These are phyloP conservation scores for Chironomus tentans DNA, from an alignment of 2,888 invertebrate genomes.

Conservation along the genomic window DNA sequence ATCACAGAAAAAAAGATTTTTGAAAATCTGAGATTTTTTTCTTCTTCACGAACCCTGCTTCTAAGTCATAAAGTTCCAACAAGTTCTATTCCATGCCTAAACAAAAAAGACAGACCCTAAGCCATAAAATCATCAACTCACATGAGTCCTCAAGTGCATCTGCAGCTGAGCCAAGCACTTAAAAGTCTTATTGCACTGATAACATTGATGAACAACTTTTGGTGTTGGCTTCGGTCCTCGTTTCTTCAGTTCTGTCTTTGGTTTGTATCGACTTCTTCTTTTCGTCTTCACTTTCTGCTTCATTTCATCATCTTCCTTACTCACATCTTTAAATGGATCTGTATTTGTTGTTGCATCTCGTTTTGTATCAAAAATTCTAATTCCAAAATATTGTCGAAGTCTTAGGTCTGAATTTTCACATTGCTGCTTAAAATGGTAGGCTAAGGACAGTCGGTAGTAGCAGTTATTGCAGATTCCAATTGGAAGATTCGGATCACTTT, in stretches of 20 bases:
- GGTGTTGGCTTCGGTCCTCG: conserved; percentile 53
- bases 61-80: too few relatives aligned
- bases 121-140: background rate
- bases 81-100: too few relatives aligned
- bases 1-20: too few relatives aligned
- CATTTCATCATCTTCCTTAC: conserved; percentile 13
- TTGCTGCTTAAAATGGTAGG: conserved; percentile 55
- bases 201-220: conserved; percentile 49
- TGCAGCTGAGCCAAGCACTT: conserved; percentile 53
- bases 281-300: conserved; percentile 31
- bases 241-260: conserved; percentile 49
- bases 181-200: conserved; percentile 51
- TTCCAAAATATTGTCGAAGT: conserved; percentile 49
- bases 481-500: conserved; percentile 46
- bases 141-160: conserved; percentile 46
- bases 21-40: too few relatives aligned
- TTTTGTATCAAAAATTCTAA: conserved; percentile 40
- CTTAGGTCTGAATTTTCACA: conserved; percentile 52
- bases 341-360: conserved; percentile 51
- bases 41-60: too few relatives aligned
- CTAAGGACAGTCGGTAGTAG: conserved; percentile 51
- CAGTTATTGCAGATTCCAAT: conserved; percentile 54
- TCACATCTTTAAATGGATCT: conserved; percentile 34
- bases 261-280: conserved; percentile 44
- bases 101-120: too few relatives aligned